These are phyloP conservation scores for Leptocoma aspasia DNA, from an alignment of 2,113 vertebrate genomes.

Conservation along the genomic window DNA sequence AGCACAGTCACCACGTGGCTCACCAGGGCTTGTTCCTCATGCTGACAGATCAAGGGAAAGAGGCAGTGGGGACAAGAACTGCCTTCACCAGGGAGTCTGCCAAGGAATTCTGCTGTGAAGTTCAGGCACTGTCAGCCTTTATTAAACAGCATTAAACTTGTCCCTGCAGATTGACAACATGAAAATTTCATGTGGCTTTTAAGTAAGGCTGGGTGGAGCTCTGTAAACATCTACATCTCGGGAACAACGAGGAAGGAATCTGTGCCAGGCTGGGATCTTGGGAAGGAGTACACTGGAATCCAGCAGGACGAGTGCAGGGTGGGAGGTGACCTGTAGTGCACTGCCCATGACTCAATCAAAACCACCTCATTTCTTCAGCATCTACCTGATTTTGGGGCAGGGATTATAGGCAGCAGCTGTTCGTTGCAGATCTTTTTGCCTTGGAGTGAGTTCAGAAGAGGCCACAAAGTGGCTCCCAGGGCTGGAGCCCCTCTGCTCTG, in stretches of 20 bases:
- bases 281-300: neutral
- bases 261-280: neutral
- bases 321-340: neutral
- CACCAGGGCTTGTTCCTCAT: neutral
- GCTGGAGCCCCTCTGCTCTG: neutral
- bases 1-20: neutral
- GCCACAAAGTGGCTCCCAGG: rapidly evolving
- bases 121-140: neutral
- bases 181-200: slow-evolving; percentile 26
- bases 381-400: neutral
- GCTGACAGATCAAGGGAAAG: neutral
- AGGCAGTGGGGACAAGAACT: neutral
- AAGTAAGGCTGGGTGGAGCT: neutral
- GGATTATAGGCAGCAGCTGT: neutral
- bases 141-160: neutral
- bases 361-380: neutral
- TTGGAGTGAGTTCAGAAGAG: neutral
- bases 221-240: neutral
- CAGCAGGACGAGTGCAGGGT: neutral
- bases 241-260: neutral
- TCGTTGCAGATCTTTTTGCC: neutral
- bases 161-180: neutral
- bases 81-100: neutral
- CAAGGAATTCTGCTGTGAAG: neutral
- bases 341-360: neutral